These are phyloP conservation scores for Amphimedon queenslandica DNA, from an alignment of 37 sponge, comb jelly and placozoan species.

Conservation along the genomic window DNA sequence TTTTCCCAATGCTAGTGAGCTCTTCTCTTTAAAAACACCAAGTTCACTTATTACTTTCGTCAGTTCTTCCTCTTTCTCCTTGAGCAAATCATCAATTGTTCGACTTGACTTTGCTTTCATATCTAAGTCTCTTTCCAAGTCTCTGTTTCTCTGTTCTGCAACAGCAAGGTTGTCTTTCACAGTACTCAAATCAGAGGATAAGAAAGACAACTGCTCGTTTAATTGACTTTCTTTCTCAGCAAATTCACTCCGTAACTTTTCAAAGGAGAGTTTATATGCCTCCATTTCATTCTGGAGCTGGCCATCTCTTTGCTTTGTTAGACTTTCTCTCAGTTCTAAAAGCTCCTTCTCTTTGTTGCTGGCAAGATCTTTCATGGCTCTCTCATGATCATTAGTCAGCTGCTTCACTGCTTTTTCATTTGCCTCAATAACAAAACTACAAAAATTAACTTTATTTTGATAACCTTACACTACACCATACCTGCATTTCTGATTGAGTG, in stretches of 20 bases:
- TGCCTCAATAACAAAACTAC: too few species aligned
- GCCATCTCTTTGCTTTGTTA: constrained; percentile 6
- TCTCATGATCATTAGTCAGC: constrained; percentile 18
- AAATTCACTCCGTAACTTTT: constrained; percentile 15
- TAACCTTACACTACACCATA: too few species aligned
- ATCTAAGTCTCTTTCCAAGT: constrained; percentile 23
- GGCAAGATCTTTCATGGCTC: constrained; percentile 17
- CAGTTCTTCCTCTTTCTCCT: constrained; percentile 1
- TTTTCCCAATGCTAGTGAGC: constrained; percentile 33
- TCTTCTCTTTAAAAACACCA: constrained; percentile 5
- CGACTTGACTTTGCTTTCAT: background rate
- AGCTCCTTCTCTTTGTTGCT: background rate
- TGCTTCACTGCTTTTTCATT: too few species aligned
- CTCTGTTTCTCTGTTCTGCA: constrained; percentile 42
- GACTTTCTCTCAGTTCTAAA: too few species aligned
- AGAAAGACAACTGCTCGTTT: constrained; percentile 30
- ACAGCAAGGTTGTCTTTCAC: constrained; percentile 55
- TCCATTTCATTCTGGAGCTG: constrained; percentile 1
- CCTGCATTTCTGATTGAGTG: background rate
- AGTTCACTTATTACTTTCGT: constrained; percentile 8
- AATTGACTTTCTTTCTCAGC: constrained; percentile 27
- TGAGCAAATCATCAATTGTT: constrained; percentile 20
- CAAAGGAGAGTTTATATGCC: constrained; percentile 29
- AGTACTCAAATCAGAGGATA: constrained; percentile 41
- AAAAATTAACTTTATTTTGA: too few species aligned